Evolutionary conservation across 2,888 invertebrate genomes (phyloP).

Genomic region (Griposia aprilina): DNA sequence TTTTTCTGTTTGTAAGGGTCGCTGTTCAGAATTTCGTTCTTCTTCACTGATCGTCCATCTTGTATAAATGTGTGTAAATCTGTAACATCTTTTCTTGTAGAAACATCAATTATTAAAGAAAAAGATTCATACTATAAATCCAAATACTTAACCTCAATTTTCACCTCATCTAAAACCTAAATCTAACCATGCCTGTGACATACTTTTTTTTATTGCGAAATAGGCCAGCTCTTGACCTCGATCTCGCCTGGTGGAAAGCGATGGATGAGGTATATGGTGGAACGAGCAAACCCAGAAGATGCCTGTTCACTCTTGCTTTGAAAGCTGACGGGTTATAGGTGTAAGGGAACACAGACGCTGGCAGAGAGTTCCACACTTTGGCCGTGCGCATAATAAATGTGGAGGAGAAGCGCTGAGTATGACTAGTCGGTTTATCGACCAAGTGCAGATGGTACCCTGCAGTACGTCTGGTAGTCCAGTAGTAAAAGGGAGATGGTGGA

Average conservation of each 20-base stretch:
- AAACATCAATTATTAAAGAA: not conserved
- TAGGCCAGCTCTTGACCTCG: not conserved
- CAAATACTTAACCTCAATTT: not conserved
- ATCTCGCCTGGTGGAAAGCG: not conserved
- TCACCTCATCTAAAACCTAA: not conserved
- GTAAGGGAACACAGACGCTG: no score
- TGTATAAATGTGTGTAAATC: conserved; percentile 80
- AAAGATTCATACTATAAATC: not conserved
- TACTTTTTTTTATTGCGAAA: not conserved
- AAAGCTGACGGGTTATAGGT: no score
- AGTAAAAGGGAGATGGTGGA: no score
- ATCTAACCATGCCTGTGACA: not conserved
- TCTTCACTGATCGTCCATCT: conserved; percentile 77
- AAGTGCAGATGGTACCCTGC: no score
- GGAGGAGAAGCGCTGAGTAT: no score
- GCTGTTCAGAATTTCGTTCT: conserved; percentile 71
- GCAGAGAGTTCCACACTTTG: no score
- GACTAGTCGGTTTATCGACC: no score
- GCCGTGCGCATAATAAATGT: no score
- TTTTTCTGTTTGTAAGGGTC: conserved; percentile 55
- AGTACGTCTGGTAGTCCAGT: no score
- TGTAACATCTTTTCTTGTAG: conserved; percentile 59
- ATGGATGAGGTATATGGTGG: no score
- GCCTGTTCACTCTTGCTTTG: no score
- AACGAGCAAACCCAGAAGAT: no score